Conservation (phyloP, 2,888 invertebrate species). For the Tachina fera region DNA sequence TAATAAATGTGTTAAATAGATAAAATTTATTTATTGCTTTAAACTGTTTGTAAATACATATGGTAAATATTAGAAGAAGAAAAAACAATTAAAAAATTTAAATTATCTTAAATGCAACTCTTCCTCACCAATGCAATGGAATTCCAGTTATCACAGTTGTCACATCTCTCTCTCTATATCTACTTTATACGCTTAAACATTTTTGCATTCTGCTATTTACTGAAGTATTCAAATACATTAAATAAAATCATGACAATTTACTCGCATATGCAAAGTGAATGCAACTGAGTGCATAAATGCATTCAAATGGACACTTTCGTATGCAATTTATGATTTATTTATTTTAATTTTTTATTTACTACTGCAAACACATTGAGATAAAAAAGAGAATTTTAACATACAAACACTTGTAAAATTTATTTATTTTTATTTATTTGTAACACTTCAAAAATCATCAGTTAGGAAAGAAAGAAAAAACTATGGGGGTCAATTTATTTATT, state of each 20-base stretch:
- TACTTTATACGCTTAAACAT: constrained; percentile 3
- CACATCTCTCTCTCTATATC: no score
- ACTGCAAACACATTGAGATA: constrained; percentile 39
- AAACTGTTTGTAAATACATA: neutral
- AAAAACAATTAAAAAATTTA: neutral
- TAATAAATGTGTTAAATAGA: constrained; percentile 1
- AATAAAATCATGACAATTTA: constrained; percentile 44
- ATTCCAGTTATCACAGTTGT: constrained; percentile 14
- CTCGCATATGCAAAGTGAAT: constrained; percentile 45
- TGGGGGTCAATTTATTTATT: constrained; percentile 15
- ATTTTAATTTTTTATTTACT: constrained; percentile 43
- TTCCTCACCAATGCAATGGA: neutral
- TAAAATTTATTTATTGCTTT: neutral
- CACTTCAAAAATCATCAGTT: constrained; percentile 60
- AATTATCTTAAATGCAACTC: no score
- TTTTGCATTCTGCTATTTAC: constrained; percentile 27
- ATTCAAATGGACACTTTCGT: constrained; percentile 37
- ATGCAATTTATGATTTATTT: constrained; percentile 62
- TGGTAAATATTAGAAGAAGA: neutral
- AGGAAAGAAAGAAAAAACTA: constrained; percentile 28
- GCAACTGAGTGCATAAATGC: constrained; percentile 43
- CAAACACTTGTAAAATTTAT: constrained; percentile 44
- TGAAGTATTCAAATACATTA: constrained; percentile 27
- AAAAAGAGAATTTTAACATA: constrained; percentile 12
- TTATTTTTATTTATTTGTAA: constrained; percentile 51